These are phyloP conservation scores for Cheilosia scutellata DNA, from an alignment of 2,888 invertebrate genomes.

Conservation along the genomic window DNA sequence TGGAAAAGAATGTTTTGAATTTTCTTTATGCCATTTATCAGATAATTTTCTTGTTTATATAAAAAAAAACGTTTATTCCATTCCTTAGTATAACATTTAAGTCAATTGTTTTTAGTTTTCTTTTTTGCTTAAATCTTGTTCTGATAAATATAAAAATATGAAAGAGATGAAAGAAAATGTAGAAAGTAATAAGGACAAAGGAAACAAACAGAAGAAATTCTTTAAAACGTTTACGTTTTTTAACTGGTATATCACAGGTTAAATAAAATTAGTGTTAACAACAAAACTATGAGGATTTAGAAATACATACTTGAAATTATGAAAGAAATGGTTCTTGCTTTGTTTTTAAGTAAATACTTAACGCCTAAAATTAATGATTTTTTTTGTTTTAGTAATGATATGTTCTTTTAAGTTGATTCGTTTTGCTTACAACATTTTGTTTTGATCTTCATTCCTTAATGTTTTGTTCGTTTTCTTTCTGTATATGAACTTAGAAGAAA, in stretches of 20 bases:
- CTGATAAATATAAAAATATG: slow-evolving; percentile 57
- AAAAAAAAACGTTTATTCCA: slow-evolving; percentile 64
- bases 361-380: slow-evolving; percentile 52
- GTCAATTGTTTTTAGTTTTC: slow-evolving; percentile 37
- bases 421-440: slow-evolving; percentile 28
- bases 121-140: slow-evolving; percentile 64
- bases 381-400: slow-evolving; percentile 60
- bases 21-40: slow-evolving; percentile 47
- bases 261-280: slow-evolving; percentile 56
- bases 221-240: slow-evolving; percentile 15
- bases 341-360: slow-evolving; percentile 37
- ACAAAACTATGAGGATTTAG: neutral
- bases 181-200: neutral
- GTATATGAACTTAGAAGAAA: slow-evolving; percentile 14
- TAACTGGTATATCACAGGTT: slow-evolving; percentile 72
- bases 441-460: slow-evolving; percentile 21
- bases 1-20: slow-evolving; percentile 53
- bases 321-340: neutral
- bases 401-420: slow-evolving; percentile 53
- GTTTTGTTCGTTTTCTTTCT: slow-evolving; percentile 20
- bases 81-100: slow-evolving; percentile 59
- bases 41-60: slow-evolving; percentile 42
- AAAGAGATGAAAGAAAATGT: neutral
- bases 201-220: neutral
- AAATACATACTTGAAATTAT: slow-evolving; percentile 8